Conservation (phyloP, 2,113 vertebrate genomes). For the Redunca redunca region DNA sequence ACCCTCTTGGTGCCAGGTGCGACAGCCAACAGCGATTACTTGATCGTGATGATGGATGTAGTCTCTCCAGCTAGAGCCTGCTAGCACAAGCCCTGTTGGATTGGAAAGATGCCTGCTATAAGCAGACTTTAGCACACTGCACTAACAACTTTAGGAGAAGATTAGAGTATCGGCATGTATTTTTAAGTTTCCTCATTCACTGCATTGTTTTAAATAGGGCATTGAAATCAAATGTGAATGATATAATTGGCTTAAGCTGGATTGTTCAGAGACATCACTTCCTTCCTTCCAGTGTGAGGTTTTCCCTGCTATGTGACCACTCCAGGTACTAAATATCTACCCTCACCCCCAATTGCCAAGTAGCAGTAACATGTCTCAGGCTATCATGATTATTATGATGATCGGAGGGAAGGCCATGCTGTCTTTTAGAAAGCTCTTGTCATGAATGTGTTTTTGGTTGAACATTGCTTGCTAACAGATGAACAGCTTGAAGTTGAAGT, state of each 20-base stretch:
- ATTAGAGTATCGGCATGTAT: not conserved
- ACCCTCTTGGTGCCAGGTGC: not conserved
- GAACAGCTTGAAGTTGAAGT: slow-evolving; percentile 35
- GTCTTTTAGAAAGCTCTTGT: not conserved
- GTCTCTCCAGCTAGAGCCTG: not conserved
- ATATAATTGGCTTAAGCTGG: not conserved
- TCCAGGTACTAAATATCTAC: not conserved
- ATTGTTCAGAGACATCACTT: not conserved
- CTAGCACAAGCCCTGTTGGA: not conserved
- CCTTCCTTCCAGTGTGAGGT: not conserved
- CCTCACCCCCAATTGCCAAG: not conserved
- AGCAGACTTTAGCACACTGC: not conserved
- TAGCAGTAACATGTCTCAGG: not conserved
- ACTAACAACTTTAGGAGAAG: not conserved
- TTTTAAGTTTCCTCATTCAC: not conserved
- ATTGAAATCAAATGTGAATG: not conserved
- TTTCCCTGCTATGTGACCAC: not conserved
- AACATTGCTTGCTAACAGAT: not conserved
- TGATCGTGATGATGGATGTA: not conserved
- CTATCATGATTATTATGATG: not conserved
- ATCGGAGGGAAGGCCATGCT: not conserved
- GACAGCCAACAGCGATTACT: not conserved
- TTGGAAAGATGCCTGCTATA: not conserved
- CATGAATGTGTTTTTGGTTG: slow-evolving; percentile 13
- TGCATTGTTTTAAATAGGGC: not conserved